phyloP scores from a whole-genome alignment of 2,113 vertebrate genomes.

The Notarius quadriscutis region DNA sequence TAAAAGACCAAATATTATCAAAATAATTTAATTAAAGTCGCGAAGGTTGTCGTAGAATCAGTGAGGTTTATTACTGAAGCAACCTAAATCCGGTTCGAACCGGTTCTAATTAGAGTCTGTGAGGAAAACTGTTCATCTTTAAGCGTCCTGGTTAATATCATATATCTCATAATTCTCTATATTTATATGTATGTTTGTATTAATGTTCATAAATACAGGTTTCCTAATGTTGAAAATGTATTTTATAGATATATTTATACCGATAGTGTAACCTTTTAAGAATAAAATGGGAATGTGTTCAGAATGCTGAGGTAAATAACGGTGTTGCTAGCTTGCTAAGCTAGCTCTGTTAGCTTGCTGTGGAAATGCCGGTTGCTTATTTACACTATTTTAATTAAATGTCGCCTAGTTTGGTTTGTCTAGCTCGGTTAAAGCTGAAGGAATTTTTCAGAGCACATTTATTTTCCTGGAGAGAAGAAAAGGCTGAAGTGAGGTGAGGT shows the following conservation, averaged over 20 bases:
- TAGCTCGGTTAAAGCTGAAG: background rate
- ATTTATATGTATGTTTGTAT: too few relatives aligned
- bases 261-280: background rate
- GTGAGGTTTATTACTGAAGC: background rate
- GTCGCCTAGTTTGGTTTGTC: background rate
- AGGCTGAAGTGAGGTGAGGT: too few relatives aligned
- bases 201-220: background rate
- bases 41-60: too few relatives aligned
- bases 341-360: conserved; percentile 13
- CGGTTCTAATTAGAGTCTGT: background rate
- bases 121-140: too few relatives aligned
- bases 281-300: background rate
- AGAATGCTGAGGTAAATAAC: background rate
- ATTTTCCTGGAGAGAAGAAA: background rate
- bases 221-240: too few relatives aligned
- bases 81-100: background rate
- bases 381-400: background rate
- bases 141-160: background rate
- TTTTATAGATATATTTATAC: too few relatives aligned
- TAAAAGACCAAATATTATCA: background rate
- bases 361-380: background rate
- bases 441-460: background rate
- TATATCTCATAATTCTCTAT: background rate
- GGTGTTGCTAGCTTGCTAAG: background rate
- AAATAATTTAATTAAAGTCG: background rate